Evolutionary conservation across 2,113 vertebrate genomes (phyloP).

Genomic region (Trinectes maculatus): DNA sequence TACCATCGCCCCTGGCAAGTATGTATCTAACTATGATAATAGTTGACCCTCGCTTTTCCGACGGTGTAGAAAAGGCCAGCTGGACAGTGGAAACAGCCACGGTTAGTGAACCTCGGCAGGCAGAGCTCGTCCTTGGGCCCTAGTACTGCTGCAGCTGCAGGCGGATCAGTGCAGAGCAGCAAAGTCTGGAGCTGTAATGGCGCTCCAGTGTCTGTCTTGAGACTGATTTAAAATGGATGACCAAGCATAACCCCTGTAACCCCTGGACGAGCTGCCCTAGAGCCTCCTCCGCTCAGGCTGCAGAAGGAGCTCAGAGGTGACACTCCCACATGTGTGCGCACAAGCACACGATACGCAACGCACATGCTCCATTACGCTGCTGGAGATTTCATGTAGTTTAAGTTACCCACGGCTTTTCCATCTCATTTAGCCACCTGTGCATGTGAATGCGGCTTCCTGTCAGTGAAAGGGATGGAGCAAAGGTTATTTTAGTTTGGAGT

Average conservation of each 20-base stretch:
- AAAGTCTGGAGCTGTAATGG: constrained; percentile 65
- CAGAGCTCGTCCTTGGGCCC: constrained; percentile 38
- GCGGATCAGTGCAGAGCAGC: constrained; percentile 41
- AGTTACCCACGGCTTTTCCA: not conserved
- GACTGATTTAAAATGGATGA: constrained; percentile 80
- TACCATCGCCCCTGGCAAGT: not conserved
- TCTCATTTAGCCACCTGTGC: constrained; percentile 9
- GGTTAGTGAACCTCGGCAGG: constrained; percentile 26
- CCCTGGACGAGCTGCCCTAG: constrained; percentile 58
- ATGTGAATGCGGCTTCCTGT: constrained; percentile 5
- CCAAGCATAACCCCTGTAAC: constrained; percentile 70
- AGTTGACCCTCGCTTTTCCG: constrained; percentile 23
- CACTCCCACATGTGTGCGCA: constrained; percentile 24
- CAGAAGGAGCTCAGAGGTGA: constrained; percentile 44
- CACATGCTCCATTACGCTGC: not conserved
- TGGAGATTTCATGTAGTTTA: not conserved
- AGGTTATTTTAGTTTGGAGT: constrained; percentile 21
- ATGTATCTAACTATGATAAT: constrained; percentile 15
- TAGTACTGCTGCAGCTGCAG: constrained; percentile 51
- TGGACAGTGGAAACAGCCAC: constrained; percentile 23
- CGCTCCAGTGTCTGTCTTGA: constrained; percentile 60
- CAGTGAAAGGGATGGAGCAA: constrained; percentile 18
- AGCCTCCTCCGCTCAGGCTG: constrained; percentile 46
- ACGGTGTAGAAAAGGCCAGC: constrained; percentile 15
- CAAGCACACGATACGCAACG: constrained; percentile 8